phyloP scores from a whole-genome alignment of 2,888 invertebrate species.

The Limulus polyphemus region DNA sequence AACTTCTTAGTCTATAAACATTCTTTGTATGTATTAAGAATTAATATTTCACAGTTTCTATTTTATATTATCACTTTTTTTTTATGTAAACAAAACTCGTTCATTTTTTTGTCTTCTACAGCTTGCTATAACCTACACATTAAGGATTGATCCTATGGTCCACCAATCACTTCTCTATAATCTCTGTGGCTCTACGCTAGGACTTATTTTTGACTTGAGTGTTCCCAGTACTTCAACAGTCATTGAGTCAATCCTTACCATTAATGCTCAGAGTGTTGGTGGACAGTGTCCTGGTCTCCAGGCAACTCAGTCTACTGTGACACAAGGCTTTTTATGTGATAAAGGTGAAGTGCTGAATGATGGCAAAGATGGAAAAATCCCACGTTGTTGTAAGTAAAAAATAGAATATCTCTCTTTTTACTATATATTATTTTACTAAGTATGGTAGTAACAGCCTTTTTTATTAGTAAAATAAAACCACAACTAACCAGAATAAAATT shows the following conservation, averaged over 20 bases:
- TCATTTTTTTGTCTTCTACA: too few relatives aligned
- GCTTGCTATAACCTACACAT: slow-evolving; percentile 46
- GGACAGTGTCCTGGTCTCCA: slow-evolving; percentile 84
- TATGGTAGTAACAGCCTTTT: too few relatives aligned
- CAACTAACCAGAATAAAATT: too few relatives aligned
- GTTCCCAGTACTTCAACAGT: slow-evolving; percentile 83
- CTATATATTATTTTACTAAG: slow-evolving; percentile 3
- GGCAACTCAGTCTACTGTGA: slow-evolving; percentile 68
- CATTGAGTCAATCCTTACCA: slow-evolving; percentile 74
- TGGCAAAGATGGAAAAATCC: slow-evolving; percentile 44
- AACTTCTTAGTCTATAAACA: too few relatives aligned
- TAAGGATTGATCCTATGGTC: slow-evolving; percentile 74
- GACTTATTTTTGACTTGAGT: slow-evolving; percentile 82
- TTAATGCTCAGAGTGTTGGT: slow-evolving; percentile 60
- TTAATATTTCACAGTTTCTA: too few relatives aligned
- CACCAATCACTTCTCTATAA: slow-evolving; percentile 85
- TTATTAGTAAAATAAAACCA: too few relatives aligned
- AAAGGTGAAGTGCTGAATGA: slow-evolving; percentile 87
- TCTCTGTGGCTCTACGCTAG: slow-evolving; percentile 83
- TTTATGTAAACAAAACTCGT: too few relatives aligned
- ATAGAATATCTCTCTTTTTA: too few relatives aligned
- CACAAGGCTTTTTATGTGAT: slow-evolving; percentile 82
- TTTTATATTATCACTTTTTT: too few relatives aligned
- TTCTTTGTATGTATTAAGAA: too few relatives aligned
- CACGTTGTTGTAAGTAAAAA: slow-evolving; percentile 68